Percentiles rank a stretch among this genome's conserved stretches.
Conservation (phyloP, 2,797 vertebrate species). For the Sebastes paucispinis region DNA sequence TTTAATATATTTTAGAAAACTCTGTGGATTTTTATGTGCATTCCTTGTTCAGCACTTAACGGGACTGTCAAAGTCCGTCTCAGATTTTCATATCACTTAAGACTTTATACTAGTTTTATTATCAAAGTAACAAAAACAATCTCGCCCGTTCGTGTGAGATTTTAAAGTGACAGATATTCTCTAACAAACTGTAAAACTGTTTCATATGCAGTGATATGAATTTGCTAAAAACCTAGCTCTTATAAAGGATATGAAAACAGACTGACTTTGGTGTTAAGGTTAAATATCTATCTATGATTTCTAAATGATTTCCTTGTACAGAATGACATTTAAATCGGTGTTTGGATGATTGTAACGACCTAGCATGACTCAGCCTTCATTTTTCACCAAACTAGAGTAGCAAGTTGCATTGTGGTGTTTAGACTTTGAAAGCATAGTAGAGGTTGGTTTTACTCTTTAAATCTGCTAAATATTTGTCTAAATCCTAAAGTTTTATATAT, state of each 20-base stretch:
- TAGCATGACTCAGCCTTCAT: slow-evolving; percentile 85
- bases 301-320: slow-evolving; percentile 80
- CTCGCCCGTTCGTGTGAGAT: slow-evolving; percentile 45
- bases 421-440: slow-evolving; percentile 84
- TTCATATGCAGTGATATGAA: slow-evolving; percentile 60
- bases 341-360: slow-evolving; percentile 83
- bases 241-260: slow-evolving; percentile 65
- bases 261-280: slow-evolving; percentile 67
- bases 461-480: slow-evolving; percentile 88
- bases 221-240: slow-evolving; percentile 48
- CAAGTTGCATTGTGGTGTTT: slow-evolving; percentile 88
- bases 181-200: slow-evolving; percentile 47
- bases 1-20: slow-evolving; percentile 87
- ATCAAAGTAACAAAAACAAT: slow-evolving; percentile 44
- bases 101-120: slow-evolving; percentile 70
- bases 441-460: slow-evolving; percentile 87
- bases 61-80: slow-evolving; percentile 67
- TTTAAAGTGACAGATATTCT: slow-evolving; percentile 56
- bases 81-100: slow-evolving; percentile 71
- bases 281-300: slow-evolving; percentile 69
- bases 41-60: slow-evolving; percentile 78
- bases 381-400: slow-evolving; percentile 89
- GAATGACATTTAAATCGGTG: slow-evolving; percentile 77
- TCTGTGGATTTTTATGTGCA: slow-evolving; percentile 73
- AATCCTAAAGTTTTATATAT: slow-evolving; percentile 84